Percentiles rank a stretch among this genome's conserved stretches.
phyloP scores from a whole-genome alignment of 2,113 vertebrate genomes.

The Pardalotus punctatus region DNA sequence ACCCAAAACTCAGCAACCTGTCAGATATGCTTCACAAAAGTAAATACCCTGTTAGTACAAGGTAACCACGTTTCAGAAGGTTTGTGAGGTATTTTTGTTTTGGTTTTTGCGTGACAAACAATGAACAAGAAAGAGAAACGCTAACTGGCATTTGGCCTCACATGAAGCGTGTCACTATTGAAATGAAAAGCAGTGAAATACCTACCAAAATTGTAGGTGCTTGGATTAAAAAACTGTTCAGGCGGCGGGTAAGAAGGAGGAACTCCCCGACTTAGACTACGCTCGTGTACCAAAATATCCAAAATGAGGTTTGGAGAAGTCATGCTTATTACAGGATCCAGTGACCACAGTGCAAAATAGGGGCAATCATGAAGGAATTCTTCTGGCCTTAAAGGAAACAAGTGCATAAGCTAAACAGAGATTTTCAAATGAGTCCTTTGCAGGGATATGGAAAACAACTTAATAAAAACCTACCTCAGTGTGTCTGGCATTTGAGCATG shows the following conservation, averaged over 20 bases:
- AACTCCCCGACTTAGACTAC: constrained; percentile 85
- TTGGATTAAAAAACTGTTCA: constrained; percentile 92
- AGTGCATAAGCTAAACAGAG: background rate
- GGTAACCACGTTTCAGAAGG: too few species aligned
- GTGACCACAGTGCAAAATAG: constrained; percentile 93
- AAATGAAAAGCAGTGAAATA: background rate
- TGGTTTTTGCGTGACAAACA: background rate
- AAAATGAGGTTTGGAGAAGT: constrained; percentile 78
- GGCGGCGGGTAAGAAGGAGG: constrained; percentile 85
- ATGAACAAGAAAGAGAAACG: background rate
- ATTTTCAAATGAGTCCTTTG: background rate
- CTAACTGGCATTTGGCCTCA: background rate
- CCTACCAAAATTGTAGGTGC: constrained; percentile 66
- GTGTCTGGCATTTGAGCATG: constrained; percentile 98
- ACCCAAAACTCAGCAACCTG: background rate
- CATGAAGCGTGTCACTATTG: background rate
- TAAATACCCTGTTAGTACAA: background rate
- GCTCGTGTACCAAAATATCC: constrained; percentile 87
- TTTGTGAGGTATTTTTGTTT: background rate
- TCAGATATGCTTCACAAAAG: background rate
- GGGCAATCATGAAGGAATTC: constrained; percentile 89
- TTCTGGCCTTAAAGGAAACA: constrained; percentile 76
- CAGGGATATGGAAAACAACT: background rate
- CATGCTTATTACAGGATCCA: constrained; percentile 83
- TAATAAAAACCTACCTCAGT: constrained; percentile 78